Evolutionary conservation across 2,888 invertebrate genomes (phyloP).

Genomic region (Perizoma affinitatum): DNA sequence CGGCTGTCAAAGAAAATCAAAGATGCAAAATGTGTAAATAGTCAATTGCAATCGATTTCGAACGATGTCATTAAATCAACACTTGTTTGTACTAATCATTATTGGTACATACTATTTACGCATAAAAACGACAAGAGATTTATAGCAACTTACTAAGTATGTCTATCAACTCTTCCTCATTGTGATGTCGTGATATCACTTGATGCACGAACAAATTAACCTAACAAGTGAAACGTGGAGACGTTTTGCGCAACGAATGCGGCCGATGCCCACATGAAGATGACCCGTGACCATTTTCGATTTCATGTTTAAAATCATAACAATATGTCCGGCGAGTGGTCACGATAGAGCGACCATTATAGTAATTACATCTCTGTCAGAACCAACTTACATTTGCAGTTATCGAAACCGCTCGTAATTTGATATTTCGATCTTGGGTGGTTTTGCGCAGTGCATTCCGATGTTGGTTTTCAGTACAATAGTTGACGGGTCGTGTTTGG

Average conservation of each 20-base stretch:
- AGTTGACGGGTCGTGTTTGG: slow-evolving; percentile 77
- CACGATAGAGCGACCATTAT: slow-evolving; percentile 73
- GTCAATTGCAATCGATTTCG: too few species aligned
- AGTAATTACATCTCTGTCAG: slow-evolving; percentile 69
- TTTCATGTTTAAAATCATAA: slow-evolving; percentile 79
- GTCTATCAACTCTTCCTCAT: slow-evolving; percentile 27
- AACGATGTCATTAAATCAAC: too few species aligned
- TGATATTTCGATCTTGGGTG: slow-evolving; percentile 42
- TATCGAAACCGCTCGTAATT: slow-evolving; percentile 29
- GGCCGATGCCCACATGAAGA: slow-evolving; percentile 54
- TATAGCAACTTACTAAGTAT: background rate
- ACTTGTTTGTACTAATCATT: too few species aligned
- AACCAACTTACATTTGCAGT: slow-evolving; percentile 53
- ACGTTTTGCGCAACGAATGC: slow-evolving; percentile 64
- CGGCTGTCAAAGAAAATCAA: too few species aligned
- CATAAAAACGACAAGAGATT: background rate
- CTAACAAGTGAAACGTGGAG: slow-evolving; percentile 65
- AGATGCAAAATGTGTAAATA: too few species aligned
- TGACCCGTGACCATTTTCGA: slow-evolving; percentile 76
- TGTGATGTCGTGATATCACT: slow-evolving; percentile 51
- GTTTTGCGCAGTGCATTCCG: slow-evolving; percentile 42
- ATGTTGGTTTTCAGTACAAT: slow-evolving; percentile 66
- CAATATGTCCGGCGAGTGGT: slow-evolving; percentile 71
- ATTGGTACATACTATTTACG: too few species aligned
- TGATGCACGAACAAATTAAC: slow-evolving; percentile 48